Evolutionary conservation across 2,888 invertebrate genomes (phyloP).

Genomic region (Hoplodrina blanda): DNA sequence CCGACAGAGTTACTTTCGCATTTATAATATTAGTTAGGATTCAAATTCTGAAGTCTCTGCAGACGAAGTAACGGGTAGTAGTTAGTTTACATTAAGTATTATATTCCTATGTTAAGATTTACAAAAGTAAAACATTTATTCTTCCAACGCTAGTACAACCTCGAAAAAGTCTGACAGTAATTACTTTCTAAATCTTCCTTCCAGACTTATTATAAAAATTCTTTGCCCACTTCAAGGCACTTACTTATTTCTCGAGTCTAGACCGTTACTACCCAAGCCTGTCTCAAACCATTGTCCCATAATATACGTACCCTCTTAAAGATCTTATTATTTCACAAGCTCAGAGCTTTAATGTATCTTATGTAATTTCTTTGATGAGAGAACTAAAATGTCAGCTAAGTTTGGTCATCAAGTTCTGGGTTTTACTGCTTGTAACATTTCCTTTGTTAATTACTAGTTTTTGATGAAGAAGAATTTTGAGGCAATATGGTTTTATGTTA

Average conservation of each 20-base stretch:
- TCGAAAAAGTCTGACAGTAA: too few relatives aligned
- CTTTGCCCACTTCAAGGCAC: slow-evolving; percentile 9
- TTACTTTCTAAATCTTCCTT: neutral
- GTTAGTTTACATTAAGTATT: too few relatives aligned
- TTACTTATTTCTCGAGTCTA: slow-evolving; percentile 18
- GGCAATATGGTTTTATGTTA: neutral
- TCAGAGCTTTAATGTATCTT: slow-evolving; percentile 14
- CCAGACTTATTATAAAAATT: slow-evolving; percentile 27
- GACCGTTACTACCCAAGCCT: slow-evolving; percentile 8
- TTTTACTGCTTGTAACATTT: slow-evolving; percentile 23
- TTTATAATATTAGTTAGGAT: too few relatives aligned
- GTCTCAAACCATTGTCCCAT: slow-evolving; percentile 15
- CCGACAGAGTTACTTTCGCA: too few relatives aligned
- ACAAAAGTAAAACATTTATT: neutral
- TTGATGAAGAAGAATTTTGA: slow-evolving; percentile 2
- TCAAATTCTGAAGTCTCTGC: too few relatives aligned
- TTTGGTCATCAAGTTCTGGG: neutral
- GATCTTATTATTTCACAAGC: slow-evolving; percentile 13
- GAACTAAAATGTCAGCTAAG: slow-evolving; percentile 8
- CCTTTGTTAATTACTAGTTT: slow-evolving; percentile 26
- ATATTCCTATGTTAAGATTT: too few relatives aligned
- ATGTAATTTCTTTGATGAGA: slow-evolving; percentile 37
- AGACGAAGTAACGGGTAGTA: too few relatives aligned
- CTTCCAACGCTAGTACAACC: too few relatives aligned
- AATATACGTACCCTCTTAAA: slow-evolving; percentile 15